These are phyloP conservation scores for Triplophysa yarkandensis DNA, from an alignment of 2,797 vertebrate genomes.

Conservation along the genomic window DNA sequence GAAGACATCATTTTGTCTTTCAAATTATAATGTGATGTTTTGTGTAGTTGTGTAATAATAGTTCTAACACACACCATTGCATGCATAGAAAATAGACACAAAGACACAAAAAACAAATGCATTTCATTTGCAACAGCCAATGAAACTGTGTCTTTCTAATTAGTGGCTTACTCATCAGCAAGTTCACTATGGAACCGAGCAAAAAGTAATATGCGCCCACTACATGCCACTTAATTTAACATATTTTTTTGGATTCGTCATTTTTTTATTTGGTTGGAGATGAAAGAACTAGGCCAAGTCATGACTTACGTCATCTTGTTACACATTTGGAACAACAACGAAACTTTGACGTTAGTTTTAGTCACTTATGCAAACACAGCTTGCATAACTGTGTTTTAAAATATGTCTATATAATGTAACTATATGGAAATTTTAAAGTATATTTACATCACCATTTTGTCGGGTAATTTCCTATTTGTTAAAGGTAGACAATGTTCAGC, in stretches of 20 bases:
- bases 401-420: background rate
- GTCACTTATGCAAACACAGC: background rate
- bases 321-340: constrained; percentile 1
- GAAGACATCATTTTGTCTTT: constrained; percentile 2
- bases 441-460: background rate
- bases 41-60: constrained; percentile 2
- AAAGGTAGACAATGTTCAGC: background rate
- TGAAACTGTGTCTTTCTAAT: background rate
- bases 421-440: no score
- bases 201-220: no score
- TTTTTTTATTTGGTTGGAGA: background rate
- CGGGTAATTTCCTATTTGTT: no score
- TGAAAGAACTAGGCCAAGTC: background rate
- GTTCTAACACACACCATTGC: background rate
- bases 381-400: constrained; percentile 8
- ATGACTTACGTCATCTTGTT: background rate
- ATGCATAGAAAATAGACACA: background rate
- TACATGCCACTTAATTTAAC: background rate
- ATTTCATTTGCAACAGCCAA: background rate
- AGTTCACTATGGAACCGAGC: no score
- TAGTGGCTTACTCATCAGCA: no score
- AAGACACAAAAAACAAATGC: background rate
- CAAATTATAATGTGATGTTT: constrained; percentile 3
- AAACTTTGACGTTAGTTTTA: background rate
- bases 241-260: background rate